Evolutionary conservation across 2,113 vertebrate genomes (phyloP).

Genomic region (Anser brachyrhynchus): DNA sequence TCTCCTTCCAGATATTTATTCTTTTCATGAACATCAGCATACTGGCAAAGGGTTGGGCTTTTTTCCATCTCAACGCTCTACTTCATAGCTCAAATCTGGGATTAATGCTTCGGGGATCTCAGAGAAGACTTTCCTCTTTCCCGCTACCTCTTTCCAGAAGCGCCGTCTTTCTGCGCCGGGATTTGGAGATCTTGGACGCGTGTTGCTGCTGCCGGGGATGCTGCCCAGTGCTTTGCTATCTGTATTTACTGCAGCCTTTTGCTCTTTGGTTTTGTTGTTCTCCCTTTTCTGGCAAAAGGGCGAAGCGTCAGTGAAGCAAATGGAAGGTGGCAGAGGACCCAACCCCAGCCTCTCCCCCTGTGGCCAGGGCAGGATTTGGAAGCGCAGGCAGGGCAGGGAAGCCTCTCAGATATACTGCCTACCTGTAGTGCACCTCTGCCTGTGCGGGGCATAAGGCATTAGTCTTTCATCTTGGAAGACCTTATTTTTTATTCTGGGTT

Average conservation of each 20-base stretch:
- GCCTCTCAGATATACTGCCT: background rate
- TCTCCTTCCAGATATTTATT: slow-evolving; percentile 66
- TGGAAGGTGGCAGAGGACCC: background rate
- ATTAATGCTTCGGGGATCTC: slow-evolving; percentile 37
- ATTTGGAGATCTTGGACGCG: slow-evolving; percentile 51
- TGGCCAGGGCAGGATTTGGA: background rate
- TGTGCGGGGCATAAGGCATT: background rate
- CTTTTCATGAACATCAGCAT: slow-evolving; percentile 65
- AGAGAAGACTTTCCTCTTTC: slow-evolving; percentile 4
- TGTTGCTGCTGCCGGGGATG: slow-evolving; percentile 30
- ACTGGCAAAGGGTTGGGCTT: background rate
- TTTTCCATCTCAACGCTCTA: slow-evolving; percentile 23
- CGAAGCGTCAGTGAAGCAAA: background rate
- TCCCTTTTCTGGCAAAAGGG: background rate
- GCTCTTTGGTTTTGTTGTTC: slow-evolving; percentile 26
- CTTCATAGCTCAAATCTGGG: slow-evolving; percentile 40
- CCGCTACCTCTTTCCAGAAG: slow-evolving; percentile 36
- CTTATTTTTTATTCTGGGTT: slow-evolving; percentile 19
- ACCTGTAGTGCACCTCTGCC: background rate
- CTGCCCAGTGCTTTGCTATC: background rate
- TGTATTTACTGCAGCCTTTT: slow-evolving; percentile 25
- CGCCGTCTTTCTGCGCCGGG: background rate
- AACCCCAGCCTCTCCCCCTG: background rate
- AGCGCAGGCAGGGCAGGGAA: background rate
- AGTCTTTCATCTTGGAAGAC: slow-evolving; percentile 12